phyloP scores from a whole-genome alignment of 2,888 invertebrate species.

The Aphelenchoides bicaudatus region DNA sequence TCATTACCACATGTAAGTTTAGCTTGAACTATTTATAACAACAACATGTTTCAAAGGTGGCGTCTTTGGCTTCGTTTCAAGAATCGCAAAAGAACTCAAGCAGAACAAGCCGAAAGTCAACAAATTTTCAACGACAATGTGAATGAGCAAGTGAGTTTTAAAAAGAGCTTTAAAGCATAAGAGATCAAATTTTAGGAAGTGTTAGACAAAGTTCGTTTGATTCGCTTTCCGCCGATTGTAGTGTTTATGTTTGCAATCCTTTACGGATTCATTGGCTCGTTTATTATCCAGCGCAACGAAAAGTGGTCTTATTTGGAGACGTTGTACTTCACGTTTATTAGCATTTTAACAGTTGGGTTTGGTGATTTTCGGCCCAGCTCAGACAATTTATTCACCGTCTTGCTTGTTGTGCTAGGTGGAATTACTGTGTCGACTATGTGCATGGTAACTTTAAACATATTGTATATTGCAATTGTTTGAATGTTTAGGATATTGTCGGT shows the following conservation, averaged over 20 bases:
- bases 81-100: constrained; percentile 19
- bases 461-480: no score
- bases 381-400: constrained; percentile 39
- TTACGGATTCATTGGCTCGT: constrained; percentile 54
- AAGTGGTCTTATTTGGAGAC: constrained; percentile 56
- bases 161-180: not conserved
- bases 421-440: constrained; percentile 59
- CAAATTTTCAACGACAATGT: constrained; percentile 53
- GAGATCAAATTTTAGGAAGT: constrained; percentile 38
- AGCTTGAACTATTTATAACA: no score
- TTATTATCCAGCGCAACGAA: constrained; percentile 37
- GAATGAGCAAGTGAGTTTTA: constrained; percentile 44
- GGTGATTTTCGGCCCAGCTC: constrained; percentile 55
- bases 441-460: no score
- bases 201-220: constrained; percentile 49
- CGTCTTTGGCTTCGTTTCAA: constrained; percentile 50
- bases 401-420: constrained; percentile 47
- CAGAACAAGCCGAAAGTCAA: constrained; percentile 27
- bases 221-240: constrained; percentile 57
- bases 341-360: constrained; percentile 59
- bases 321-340: constrained; percentile 57
- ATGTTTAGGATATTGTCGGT: constrained; percentile 59
- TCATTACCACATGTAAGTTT: no score
- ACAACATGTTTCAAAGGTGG: no score
- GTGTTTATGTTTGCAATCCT: constrained; percentile 54